Conservation (phyloP, 2,113 vertebrate genomes). For the Phylloscopus trochilus region DNA sequence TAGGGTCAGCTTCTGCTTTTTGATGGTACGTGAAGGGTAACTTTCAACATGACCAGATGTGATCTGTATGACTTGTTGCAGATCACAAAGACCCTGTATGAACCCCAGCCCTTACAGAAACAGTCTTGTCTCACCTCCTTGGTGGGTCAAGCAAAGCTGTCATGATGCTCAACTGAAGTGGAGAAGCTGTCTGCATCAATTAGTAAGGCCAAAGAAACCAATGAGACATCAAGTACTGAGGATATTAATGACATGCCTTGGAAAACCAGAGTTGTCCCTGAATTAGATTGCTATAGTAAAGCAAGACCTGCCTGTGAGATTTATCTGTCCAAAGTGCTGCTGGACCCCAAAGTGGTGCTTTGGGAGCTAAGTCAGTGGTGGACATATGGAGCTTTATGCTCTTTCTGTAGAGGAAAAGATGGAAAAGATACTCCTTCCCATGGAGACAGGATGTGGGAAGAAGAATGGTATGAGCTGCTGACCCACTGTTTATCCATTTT, state of each 20-base stretch:
- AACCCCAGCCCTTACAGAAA: background rate
- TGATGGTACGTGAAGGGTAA: background rate
- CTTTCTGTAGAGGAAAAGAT: background rate
- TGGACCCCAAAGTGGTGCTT: background rate
- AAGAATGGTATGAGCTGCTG: background rate
- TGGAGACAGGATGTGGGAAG: background rate
- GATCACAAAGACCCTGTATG: fast-evolving
- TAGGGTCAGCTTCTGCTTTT: background rate
- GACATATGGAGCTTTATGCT: background rate
- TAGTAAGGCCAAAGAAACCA: background rate
- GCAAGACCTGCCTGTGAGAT: background rate
- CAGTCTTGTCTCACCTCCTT: background rate
- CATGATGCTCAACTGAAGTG: background rate
- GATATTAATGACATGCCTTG: background rate
- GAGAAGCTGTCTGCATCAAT: background rate
- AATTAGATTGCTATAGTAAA: background rate
- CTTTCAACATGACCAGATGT: fast-evolving
- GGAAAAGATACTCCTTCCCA: background rate
- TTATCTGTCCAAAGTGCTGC: background rate
- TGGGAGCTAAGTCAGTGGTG: background rate
- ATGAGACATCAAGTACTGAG: background rate
- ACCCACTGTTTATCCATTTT: background rate
- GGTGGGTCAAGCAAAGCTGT: background rate
- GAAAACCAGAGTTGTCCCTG: background rate
- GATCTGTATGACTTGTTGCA: background rate